These are phyloP conservation scores for Cromileptes altivelis DNA, from an alignment of 2,113 vertebrate species.

Conservation along the genomic window DNA sequence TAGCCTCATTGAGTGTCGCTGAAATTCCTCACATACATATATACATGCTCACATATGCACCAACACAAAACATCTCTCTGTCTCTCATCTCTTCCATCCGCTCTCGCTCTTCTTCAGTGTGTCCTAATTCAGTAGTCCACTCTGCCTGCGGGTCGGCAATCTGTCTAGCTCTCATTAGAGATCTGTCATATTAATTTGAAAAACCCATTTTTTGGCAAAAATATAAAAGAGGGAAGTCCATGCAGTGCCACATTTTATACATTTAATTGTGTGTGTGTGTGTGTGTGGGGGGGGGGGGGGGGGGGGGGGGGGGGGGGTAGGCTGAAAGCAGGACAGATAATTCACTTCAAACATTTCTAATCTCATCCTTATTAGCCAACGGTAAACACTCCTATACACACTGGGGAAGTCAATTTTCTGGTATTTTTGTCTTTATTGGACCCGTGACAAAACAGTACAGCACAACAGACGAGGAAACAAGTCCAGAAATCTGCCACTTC, in stretches of 20 bases:
- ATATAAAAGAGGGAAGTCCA: conserved; percentile 21
- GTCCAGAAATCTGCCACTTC: conserved; percentile 30
- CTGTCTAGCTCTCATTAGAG: conserved; percentile 55
- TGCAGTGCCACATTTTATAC: background rate
- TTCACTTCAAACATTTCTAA: conserved; percentile 46
- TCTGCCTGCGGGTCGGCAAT: conserved; percentile 59
- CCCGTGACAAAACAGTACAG: conserved; percentile 15
- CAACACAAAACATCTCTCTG: conserved; percentile 8
- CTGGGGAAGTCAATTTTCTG: conserved; percentile 16
- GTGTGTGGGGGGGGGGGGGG: no score
- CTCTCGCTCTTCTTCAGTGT: conserved; percentile 22
- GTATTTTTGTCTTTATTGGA: conserved; percentile 35
- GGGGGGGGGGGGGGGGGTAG: no score
- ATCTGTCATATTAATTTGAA: conserved; percentile 35
- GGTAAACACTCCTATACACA: conserved; percentile 39
- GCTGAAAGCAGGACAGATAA: conserved; percentile 25
- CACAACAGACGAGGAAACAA: background rate
- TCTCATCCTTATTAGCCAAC: conserved; percentile 28
- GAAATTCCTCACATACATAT: conserved; percentile 28
- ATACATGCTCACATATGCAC: background rate
- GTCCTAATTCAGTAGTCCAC: conserved; percentile 60
- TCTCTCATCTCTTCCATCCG: conserved; percentile 1
- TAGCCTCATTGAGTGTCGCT: conserved; percentile 49
- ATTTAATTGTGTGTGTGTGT: no score
- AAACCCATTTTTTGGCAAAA: conserved; percentile 28